Evolutionary conservation across 1,140 invertebrate species (phyloP).

Genomic region (Caenorhabditis brenneri): DNA sequence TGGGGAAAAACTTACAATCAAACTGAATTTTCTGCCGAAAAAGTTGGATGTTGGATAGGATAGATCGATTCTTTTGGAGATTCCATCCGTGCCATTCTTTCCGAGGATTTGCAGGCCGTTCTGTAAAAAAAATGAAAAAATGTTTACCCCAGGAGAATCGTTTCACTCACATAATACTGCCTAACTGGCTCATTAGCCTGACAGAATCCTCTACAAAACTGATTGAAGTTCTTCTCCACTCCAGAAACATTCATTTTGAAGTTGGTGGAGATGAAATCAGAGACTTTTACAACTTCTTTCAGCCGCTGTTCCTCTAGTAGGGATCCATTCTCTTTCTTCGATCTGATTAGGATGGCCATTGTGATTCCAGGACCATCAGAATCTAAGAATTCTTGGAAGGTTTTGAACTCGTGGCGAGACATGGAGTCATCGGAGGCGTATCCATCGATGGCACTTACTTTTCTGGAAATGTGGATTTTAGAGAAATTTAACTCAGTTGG

Average conservation of each 20-base stretch:
- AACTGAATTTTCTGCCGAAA: constrained; percentile 46
- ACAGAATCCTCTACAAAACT: constrained; percentile 51
- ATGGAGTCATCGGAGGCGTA: constrained; percentile 8
- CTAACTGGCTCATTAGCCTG: constrained; percentile 49
- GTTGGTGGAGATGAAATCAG: constrained; percentile 31
- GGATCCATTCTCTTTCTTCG: constrained; percentile 43
- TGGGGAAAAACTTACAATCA: background rate
- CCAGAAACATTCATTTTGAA: constrained; percentile 39
- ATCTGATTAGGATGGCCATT: constrained; percentile 54
- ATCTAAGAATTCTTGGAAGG: constrained; percentile 53
- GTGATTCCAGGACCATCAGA: constrained; percentile 39
- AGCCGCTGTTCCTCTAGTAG: background rate
- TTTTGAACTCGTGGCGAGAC: constrained; percentile 9
- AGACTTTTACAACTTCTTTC: constrained; percentile 51
- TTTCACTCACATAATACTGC: constrained; percentile 46
- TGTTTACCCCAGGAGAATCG: background rate
- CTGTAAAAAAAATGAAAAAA: constrained; percentile 25
- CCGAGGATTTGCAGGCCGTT: constrained; percentile 49
- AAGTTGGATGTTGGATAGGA: constrained; percentile 40
- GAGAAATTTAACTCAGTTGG: too few species aligned
- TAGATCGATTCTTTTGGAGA: constrained; percentile 43
- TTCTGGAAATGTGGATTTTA: background rate
- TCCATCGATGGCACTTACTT: constrained; percentile 31
- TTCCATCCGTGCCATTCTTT: constrained; percentile 12
- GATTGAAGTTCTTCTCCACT: constrained; percentile 32